Base-by-base conservation (phyloP, 1,140 invertebrate genomes). In the Drosophila repletoides region DNA sequence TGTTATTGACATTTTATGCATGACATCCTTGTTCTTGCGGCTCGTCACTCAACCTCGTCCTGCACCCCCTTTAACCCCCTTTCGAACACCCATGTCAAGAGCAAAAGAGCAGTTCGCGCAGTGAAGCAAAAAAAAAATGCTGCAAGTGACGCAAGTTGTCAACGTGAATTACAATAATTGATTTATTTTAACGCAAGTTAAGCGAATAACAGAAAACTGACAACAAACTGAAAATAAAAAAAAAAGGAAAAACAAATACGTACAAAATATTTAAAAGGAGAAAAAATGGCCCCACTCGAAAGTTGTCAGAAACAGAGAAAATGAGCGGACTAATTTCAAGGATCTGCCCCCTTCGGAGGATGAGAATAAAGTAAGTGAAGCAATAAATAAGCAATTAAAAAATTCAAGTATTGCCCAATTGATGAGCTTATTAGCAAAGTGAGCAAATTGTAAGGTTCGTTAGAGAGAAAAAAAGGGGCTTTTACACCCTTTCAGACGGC, bases 121-220 rank as follows among this genome's bases (percentile, higher is more conserved):
- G 45, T 26, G 29, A 28, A 46, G n/a, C n/a, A 45, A 14, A 74
- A 70, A 67, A 65, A 65, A 48, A 17, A 43, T 19, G 58, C 80
- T 86, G 80, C 60, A 80, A 86, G 80, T 86, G 80, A 86, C 80
- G 68, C 72, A 48, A 80, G 80, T 70, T 86, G 80, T 86, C 80
- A 86, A 49, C 68, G 60, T 66, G 80, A 86, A 86, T 86, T 86
- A 80, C 86, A 86, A 86, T 86, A 86, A 86, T 86, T 86, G 80
- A 86, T 86, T 86, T 80, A 76, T 79, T 86, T 86, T 59, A 79
- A 72, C 74, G 74, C 70, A 77, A 84, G 65, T 84, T 81, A 59
- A 84, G 77, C 77, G 76, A 68, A 77, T 46, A 65, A 79, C 55
- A 66, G 55, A 15, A 60, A 36, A 45, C 33, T 43, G 12, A 22